These are phyloP conservation scores for Beris chalybata DNA, from an alignment of 2,888 invertebrate species.

Conservation along the genomic window DNA sequence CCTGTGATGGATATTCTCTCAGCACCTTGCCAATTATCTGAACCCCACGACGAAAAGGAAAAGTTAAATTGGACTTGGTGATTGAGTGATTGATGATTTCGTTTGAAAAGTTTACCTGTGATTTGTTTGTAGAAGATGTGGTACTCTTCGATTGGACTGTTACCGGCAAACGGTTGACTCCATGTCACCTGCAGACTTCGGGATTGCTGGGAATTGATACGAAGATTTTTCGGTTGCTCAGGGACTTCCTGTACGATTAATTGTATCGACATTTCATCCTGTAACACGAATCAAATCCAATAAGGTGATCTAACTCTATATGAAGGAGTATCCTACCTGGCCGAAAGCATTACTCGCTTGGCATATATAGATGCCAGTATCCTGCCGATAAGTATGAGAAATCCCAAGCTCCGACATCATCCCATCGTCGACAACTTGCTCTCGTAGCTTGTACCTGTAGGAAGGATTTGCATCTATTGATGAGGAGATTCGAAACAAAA, in stretches of 20 bases:
- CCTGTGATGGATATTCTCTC: slow-evolving; percentile 81
- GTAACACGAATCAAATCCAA: background rate
- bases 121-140: slow-evolving; percentile 87
- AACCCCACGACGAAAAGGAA: slow-evolving; percentile 10
- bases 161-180: slow-evolving; percentile 87
- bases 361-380: slow-evolving; percentile 87
- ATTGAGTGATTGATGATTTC: background rate
- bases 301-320: background rate
- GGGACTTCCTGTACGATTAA: slow-evolving; percentile 90
- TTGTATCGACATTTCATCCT: slow-evolving; percentile 86
- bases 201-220: slow-evolving; percentile 82
- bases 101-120: slow-evolving; percentile 54
- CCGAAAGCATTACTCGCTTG: slow-evolving; percentile 88
- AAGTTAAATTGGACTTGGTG: background rate
- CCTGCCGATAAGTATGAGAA: slow-evolving; percentile 80
- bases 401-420: slow-evolving; percentile 85
- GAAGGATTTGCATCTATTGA: slow-evolving; percentile 7
- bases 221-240: slow-evolving; percentile 84
- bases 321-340: slow-evolving; percentile 62
- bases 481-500: slow-evolving; percentile 1
- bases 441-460: slow-evolving; percentile 70
- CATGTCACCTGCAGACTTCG: slow-evolving; percentile 83
- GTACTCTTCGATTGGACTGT: slow-evolving; percentile 85
- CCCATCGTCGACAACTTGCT: slow-evolving; percentile 77
- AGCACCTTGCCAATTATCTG: slow-evolving; percentile 80